Evolutionary conservation across 1,140 invertebrate genomes (phyloP), one percentile per base, ranked within the genome.

Genomic region (Zaprionus lachaisei): DNA sequence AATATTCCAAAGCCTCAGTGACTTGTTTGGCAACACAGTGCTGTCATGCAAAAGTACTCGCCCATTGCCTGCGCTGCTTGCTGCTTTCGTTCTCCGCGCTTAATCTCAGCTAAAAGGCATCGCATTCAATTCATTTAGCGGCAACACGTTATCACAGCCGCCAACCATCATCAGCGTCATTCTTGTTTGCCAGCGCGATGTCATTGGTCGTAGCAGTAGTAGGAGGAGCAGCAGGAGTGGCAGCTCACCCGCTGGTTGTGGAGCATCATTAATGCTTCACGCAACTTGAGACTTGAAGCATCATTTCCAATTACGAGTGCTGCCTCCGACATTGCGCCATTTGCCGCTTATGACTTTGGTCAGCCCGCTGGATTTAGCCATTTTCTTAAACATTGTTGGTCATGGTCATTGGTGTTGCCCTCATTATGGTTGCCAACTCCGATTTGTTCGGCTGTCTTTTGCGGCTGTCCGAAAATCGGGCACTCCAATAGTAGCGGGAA

Each of bases 291-390:
- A 84, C 81, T 83, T 68, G 78, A 63, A 81, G 69, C 84, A 89
- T 89, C 84, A 84, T 84, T 89, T 84, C 78, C 84, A 87, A 87
- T 89, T 87, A 87, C 75, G 34, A 34, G 28, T 66, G 31, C 65
- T 77, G 75, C 49, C 69, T 34, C 57, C 51, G 34, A 62, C 49
- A 60, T 47, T 69, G 47, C 47, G 20, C 20, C 47, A 24, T 51
- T 75, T 70, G 63, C 51, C 61, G 60, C 20, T 78, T 74, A 75
- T 78, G 71, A 74, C 69, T 78, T 70, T 65, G 72, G 76, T 65
- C 65, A 74, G 65, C 47, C 44, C 26, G 49, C 20, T 57, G 61
- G 34, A 75, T 47, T 60, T 38, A 26, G 15, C 17, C 61, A 24
- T 71, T 60, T 64, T 34, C 47, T 64, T 65, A 5, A 34, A 38